Percentiles rank a stretch among this genome's conserved stretches.
phyloP scores from a whole-genome alignment of 1,140 invertebrate genomes.

The Trypoxylus dichotomus region DNA sequence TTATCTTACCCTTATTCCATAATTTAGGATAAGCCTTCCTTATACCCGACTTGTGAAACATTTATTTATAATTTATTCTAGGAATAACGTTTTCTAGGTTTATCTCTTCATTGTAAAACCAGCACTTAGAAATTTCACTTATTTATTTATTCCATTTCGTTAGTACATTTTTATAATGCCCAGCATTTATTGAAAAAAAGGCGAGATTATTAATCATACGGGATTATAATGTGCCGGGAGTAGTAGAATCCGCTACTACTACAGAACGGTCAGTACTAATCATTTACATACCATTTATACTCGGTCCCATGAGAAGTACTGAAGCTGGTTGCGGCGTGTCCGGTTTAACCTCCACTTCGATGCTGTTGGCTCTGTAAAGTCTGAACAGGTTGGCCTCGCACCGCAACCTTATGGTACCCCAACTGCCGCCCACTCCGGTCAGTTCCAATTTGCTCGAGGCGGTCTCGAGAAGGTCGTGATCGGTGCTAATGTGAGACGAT shows the following conservation, averaged over 20 bases:
- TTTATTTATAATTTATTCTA: no score
- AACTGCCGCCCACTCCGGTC: conserved; percentile 49
- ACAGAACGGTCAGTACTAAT: neutral
- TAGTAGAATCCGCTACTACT: neutral
- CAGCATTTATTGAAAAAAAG: no score
- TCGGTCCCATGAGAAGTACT: conserved; percentile 47
- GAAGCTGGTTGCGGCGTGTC: conserved; percentile 47
- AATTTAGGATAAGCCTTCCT: no score
- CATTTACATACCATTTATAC: conserved; percentile 39
- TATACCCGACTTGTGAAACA: no score
- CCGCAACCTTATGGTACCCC: conserved; percentile 46
- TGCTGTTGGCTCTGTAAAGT: conserved; percentile 49
- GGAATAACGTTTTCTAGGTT: no score
- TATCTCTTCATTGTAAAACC: no score
- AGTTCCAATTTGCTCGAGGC: conserved; percentile 48
- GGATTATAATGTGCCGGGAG: neutral
- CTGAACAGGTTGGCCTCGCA: conserved; percentile 49
- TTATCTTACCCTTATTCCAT: no score
- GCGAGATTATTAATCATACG: no score
- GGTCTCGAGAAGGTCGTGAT: conserved; percentile 44
- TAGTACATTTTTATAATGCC: no score
- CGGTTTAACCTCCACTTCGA: conserved; percentile 49
- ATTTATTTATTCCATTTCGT: no score
- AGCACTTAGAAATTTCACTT: no score
- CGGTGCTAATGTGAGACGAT: conserved; percentile 45